Evolutionary conservation across 2,888 invertebrate species (phyloP), one percentile per base, ranked within the genome.

Genomic region (Sycophila texana): DNA sequence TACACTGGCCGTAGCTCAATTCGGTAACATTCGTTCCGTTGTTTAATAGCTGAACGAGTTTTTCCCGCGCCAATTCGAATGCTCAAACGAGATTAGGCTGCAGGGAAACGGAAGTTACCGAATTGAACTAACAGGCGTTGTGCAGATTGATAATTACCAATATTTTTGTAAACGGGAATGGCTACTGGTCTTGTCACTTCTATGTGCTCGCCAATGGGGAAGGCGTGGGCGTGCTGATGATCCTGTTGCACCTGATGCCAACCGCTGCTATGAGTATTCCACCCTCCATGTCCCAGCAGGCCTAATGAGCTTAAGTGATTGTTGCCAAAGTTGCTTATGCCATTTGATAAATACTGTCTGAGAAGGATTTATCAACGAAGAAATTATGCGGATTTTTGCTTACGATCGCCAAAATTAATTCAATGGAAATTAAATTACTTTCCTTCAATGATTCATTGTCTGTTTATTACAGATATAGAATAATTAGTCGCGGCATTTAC

Each of bases 161-260:
- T 89, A 86, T 94, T 93, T 86, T 93, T 94, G 85, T 94, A 93
- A 55, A 94, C 92, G 61, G 94, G 94, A 68, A 94, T 92, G 0
- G 93, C 92, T 66, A 94, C 93, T 0, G 94, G 94, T 83, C 92
- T 94, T 47, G 93, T 93, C 85, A 94, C 92, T 86, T 94, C 94
- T 0, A 94, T 91, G 83, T 94, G 94, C 79, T 93, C 92, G 81
- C 92, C 92, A 67, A 93, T 91, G 0, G 93, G 92, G 73, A 92
- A 92, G 0, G 92, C 91, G 30, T 93, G 92, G 53, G 89, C 85
- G 4, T 91, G 90, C 3, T 89, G 90, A 4, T 75, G 20, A 30
- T 74, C 58, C 0, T 72, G 67, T 2, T 76, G 75, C 18, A 63
- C 26, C 68, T 83, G 77, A 75, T 85, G 65, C 84, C 85, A 87